Evolutionary conservation across 2,113 vertebrate genomes (phyloP).

Genomic region (Bufo bufo): DNA sequence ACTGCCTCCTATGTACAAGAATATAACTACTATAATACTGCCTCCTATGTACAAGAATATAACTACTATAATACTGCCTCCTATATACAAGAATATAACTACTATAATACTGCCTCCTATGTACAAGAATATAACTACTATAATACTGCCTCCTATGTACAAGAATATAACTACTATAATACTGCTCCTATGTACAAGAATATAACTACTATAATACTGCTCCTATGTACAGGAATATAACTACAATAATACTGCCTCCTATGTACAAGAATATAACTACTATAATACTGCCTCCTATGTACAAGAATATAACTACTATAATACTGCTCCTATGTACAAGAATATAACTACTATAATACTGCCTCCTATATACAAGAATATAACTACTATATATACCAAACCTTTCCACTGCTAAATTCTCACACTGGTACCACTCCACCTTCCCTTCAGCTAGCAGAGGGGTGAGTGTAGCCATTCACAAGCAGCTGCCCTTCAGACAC

Average conservation of each 20-base stretch:
- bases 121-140: neutral
- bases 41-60: neutral
- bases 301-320: neutral
- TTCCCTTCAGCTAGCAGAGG: too few species aligned
- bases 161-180: too few species aligned
- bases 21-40: conserved; percentile 8
- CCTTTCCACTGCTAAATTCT: too few species aligned
- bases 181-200: conserved; percentile 1
- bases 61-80: neutral
- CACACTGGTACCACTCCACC: too few species aligned
- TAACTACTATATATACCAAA: neutral
- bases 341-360: neutral
- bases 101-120: neutral
- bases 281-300: neutral
- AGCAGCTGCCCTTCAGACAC: too few species aligned
- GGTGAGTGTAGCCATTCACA: too few species aligned
- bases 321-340: neutral
- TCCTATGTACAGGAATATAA: neutral
- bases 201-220: conserved; percentile 10
- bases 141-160: neutral
- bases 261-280: conserved; percentile 14
- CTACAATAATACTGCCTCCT: conserved; percentile 9
- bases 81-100: neutral
- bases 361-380: neutral
- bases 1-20: neutral